Conservation (phyloP, 1,140 invertebrate species). For the Pteromalus puparum region DNA sequence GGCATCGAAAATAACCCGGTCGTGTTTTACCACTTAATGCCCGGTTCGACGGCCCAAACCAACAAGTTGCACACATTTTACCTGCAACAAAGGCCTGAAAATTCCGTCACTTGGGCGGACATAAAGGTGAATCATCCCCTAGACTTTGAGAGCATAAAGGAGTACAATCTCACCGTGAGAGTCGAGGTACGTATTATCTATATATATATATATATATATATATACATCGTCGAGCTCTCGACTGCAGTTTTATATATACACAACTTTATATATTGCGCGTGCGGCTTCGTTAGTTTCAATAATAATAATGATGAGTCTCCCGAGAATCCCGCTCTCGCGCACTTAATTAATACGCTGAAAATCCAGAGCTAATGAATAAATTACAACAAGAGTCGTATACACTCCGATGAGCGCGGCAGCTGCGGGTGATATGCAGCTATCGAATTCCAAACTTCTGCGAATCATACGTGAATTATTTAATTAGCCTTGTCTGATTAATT, state of each 20-base stretch:
- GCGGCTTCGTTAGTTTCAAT: background rate
- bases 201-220: background rate
- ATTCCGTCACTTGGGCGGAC: slow-evolving; percentile 94
- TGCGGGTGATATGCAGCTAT: too few relatives aligned
- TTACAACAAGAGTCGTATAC: background rate
- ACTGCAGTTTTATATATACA: background rate
- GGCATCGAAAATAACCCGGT: slow-evolving; percentile 96
- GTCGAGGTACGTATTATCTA: slow-evolving; percentile 86
- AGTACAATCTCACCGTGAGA: slow-evolving; percentile 96
- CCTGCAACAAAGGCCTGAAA: slow-evolving; percentile 92
- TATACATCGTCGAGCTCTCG: background rate
- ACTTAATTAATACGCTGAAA: background rate
- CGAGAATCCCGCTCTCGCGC: too few relatives aligned
- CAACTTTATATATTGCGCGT: too few relatives aligned
- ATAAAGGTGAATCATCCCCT: slow-evolving; percentile 97
- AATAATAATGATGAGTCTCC: too few relatives aligned
- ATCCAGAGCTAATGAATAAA: background rate
- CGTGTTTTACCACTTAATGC: slow-evolving; percentile 95
- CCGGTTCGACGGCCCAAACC: slow-evolving; percentile 94
- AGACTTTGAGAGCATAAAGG: slow-evolving; percentile 96
- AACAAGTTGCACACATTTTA: slow-evolving; percentile 98
- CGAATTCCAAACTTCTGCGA: too few relatives aligned
- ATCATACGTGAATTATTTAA: too few relatives aligned
- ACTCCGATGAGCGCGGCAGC: too few relatives aligned
- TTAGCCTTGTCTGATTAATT: too few relatives aligned